These are phyloP conservation scores for Octodonta nipae DNA, from an alignment of 2,888 invertebrate species.

Conservation along the genomic window DNA sequence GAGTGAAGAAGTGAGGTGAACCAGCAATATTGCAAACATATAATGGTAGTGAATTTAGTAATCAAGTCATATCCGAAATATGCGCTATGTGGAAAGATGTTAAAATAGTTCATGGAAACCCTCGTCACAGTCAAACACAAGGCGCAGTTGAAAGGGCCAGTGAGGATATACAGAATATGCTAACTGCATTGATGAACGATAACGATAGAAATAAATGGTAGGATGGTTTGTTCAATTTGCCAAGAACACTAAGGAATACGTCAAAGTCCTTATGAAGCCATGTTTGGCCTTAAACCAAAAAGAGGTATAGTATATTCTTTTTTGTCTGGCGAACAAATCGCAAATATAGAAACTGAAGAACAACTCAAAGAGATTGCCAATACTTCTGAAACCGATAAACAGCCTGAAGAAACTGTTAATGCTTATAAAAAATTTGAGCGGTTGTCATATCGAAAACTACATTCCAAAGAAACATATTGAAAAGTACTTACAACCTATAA, in stretches of 20 bases:
- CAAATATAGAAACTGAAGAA: conserved; percentile 20
- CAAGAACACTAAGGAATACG: conserved; percentile 22
- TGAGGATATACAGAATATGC: conserved; percentile 21
- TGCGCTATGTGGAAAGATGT: conserved; percentile 18
- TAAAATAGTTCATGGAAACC: conserved; percentile 19
- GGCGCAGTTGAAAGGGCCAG: conserved; percentile 16
- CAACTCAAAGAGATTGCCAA: conserved; percentile 15
- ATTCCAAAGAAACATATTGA: too few species aligned
- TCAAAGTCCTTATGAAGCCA: conserved; percentile 24
- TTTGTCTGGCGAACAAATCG: conserved; percentile 16
- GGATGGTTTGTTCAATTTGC: conserved; percentile 17
- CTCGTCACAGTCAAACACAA: conserved; percentile 18
- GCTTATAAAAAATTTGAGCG: too few species aligned
- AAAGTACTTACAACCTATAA: too few species aligned
- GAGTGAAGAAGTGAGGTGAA: conserved; percentile 18
- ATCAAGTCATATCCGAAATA: conserved; percentile 17
- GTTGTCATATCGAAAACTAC: too few species aligned
- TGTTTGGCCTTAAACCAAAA: conserved; percentile 22
- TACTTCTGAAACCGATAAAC: too few species aligned
- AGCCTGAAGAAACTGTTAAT: too few species aligned
- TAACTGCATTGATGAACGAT: conserved; percentile 22
- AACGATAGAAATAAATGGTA: conserved; percentile 22
- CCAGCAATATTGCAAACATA: conserved; percentile 17
- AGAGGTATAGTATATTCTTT: conserved; percentile 17
- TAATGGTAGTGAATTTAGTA: conserved; percentile 23